Evolutionary conservation across 2,888 invertebrate species (phyloP).

Genomic region (Pristionchus exspectatus): DNA sequence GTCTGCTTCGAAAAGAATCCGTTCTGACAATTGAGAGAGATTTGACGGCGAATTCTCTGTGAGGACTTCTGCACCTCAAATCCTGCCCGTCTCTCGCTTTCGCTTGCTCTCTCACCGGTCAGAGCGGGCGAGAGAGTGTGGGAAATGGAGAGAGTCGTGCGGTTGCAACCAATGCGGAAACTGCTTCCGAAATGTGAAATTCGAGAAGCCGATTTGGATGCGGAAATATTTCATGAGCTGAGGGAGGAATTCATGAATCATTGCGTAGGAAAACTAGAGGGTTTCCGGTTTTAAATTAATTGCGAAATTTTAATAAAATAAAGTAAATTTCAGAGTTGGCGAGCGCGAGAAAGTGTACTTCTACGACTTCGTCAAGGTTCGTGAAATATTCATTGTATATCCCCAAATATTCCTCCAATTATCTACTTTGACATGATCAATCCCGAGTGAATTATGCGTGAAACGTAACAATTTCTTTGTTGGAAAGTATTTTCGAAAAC

Average conservation of each 20-base stretch:
- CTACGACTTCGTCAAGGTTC: constrained; percentile 76
- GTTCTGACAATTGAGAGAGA: not conserved
- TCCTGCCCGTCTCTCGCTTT: not conserved
- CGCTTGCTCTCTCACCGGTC: not conserved
- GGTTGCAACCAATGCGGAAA: not conserved
- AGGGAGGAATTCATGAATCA: not conserved
- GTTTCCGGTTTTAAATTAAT: not conserved
- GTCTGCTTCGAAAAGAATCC: not conserved
- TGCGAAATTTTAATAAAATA: not conserved
- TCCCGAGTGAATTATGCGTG: not conserved
- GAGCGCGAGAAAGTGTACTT: constrained; percentile 74
- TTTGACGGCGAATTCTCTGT: not conserved
- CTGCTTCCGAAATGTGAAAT: not conserved
- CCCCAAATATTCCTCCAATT: too few species aligned
- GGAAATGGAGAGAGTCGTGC: not conserved
- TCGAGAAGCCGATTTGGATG: not conserved
- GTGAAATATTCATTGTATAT: not conserved
- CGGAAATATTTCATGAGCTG: constrained; percentile 40
- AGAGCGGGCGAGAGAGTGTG: not conserved
- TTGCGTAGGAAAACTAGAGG: not conserved
- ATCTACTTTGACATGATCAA: not conserved
- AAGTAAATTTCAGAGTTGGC: constrained; percentile 62
- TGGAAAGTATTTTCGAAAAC: not conserved
- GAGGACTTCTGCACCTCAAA: not conserved
- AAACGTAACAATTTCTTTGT: too few species aligned